Evolutionary conservation across 2,113 vertebrate genomes (phyloP), one percentile per base, ranked within the genome.

Genomic region (Odocoileus hemionus): DNA sequence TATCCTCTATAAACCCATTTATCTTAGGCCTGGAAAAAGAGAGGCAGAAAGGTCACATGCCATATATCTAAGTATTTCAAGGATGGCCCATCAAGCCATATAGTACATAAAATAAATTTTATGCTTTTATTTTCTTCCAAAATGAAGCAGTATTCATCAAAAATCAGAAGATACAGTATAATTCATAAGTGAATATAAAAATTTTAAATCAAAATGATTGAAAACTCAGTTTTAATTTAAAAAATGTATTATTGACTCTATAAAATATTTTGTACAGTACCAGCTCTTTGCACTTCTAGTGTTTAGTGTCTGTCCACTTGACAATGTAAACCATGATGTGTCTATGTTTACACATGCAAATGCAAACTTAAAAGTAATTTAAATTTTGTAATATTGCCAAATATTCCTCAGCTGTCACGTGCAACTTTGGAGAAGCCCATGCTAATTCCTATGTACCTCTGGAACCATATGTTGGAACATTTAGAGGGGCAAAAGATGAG

Each of bases 61-160:
- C 13, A 94, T 36, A 0, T 39, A 50, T 79, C 7, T 50, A 86
- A 58, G 39, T 92, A 70, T 83, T 97, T 83, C 19, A 96, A 94
- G 74, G 33, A 86, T 90, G 8, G 19, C 52, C 67, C 50, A 45
- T 94, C 39, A 86, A 83, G 33, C 8, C 3, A 89, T 86, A 54
- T 91, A 86, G 58, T 86, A 94, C 67, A 89, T 33, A 86, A 88
- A 89, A 89, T 95, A 52, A 55, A 8, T 11, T 87, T 92, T 89
- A n/a, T 47, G 26, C 64, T 98, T 95, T 5, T 92, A 58, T n/a
- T 95, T 86, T 78, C 9, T 52, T 86, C 21, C 17, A 58, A 67
- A 86, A 83, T 83, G 15, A 83, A 39, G 39, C 67, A 12, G 67
- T 45, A 52, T 11, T 52, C n/a, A 70, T 58, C 89, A 55, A 83